phyloP scores from a whole-genome alignment of 2,113 vertebrate genomes.

The Crotalus tigris region DNA sequence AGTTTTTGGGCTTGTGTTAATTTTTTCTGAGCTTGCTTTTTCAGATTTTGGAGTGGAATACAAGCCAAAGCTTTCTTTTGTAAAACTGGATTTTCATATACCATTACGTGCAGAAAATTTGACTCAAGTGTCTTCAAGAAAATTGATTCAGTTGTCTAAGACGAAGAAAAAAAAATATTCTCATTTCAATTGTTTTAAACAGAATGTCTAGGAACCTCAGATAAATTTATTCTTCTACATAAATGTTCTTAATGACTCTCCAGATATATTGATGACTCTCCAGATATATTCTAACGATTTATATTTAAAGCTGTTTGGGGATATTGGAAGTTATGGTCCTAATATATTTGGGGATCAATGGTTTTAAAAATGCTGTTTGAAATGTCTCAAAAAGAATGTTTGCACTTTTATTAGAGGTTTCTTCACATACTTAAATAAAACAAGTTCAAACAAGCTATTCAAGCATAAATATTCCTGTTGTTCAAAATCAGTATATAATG shows the following conservation, averaged over 20 bases:
- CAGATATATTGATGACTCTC: not conserved
- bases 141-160: constrained; percentile 69
- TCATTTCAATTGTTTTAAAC: constrained; percentile 20
- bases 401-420: not conserved
- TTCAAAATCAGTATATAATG: not conserved
- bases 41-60: constrained; percentile 81
- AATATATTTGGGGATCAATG: not conserved
- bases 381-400: not conserved
- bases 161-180: not conserved
- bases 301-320: not conserved
- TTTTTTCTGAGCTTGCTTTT: constrained; percentile 73
- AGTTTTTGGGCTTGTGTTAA: constrained; percentile 72
- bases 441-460: not conserved
- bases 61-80: constrained; percentile 80
- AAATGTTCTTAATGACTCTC: not conserved
- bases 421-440: not conserved
- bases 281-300: not conserved
- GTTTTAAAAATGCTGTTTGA: not conserved
- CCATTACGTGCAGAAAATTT: constrained; percentile 82
- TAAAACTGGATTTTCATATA: constrained; percentile 82
- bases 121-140: constrained; percentile 81
- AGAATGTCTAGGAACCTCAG: constrained; percentile 33
- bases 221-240: not conserved
- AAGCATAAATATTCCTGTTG: not conserved
- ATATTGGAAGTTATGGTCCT: not conserved